Conservation (phyloP, 2,888 invertebrate species). For the Drosophila diplacantha region DNA sequence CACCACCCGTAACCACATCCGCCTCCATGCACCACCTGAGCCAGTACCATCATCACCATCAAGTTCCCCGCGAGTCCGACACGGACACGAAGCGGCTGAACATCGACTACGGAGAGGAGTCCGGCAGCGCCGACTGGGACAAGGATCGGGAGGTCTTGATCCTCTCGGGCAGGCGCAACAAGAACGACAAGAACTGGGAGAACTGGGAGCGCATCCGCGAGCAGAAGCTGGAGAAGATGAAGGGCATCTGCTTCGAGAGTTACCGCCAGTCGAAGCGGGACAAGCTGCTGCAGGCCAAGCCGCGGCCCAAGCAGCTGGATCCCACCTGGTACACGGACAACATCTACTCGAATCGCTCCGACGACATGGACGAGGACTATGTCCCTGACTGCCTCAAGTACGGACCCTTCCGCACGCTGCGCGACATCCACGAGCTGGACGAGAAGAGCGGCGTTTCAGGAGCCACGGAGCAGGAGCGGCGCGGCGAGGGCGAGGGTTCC, state of each 20-base stretch:
- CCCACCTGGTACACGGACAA: constrained; percentile 78
- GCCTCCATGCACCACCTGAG: constrained; percentile 5
- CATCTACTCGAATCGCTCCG: constrained; percentile 78
- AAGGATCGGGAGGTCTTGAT: constrained; percentile 61
- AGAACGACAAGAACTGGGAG: constrained; percentile 78
- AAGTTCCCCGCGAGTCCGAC: constrained; percentile 34
- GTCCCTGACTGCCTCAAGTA: constrained; percentile 76
- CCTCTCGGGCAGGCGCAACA: constrained; percentile 67
- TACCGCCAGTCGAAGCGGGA: constrained; percentile 77
- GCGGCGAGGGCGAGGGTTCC: constrained; percentile 73
- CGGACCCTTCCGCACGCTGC: constrained; percentile 69
- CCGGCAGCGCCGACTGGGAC: constrained; percentile 51
- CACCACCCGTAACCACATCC: constrained; percentile 20
- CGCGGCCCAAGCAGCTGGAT: constrained; percentile 76
- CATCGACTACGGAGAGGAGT: constrained; percentile 59
- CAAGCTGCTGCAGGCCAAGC: constrained; percentile 73
- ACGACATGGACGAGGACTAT: constrained; percentile 77
- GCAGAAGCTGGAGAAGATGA: constrained; percentile 78
- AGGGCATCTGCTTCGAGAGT: constrained; percentile 77
- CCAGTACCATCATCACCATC: constrained; percentile 36
- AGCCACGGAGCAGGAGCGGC: constrained; percentile 47
- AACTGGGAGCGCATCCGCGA: constrained; percentile 78
- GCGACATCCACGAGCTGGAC: constrained; percentile 76
- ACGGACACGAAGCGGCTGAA: constrained; percentile 67
- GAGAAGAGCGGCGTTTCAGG: constrained; percentile 58